Evolutionary conservation across 2,113 vertebrate species (phyloP).

Genomic region (Lucifuga dentata): DNA sequence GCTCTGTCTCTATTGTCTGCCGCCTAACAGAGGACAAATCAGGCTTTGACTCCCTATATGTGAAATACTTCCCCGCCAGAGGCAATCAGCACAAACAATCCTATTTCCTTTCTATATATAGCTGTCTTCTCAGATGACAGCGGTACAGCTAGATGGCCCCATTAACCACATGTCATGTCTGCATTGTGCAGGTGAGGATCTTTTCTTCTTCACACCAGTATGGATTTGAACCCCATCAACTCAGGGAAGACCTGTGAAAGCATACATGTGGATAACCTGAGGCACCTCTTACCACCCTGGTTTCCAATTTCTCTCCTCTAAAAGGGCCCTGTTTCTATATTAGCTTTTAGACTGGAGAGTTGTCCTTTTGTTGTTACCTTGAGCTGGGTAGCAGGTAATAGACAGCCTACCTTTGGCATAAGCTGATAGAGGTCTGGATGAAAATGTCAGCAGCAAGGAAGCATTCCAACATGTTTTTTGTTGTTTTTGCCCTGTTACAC

Average conservation of each 20-base stretch:
- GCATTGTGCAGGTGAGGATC: conserved; percentile 69
- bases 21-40: conserved; percentile 57
- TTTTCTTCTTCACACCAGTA: conserved; percentile 47
- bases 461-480: not conserved
- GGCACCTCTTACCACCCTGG: conserved; percentile 30
- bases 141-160: conserved; percentile 61
- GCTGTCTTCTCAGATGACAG: conserved; percentile 65
- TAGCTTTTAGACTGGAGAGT: conserved; percentile 8
- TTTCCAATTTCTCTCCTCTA: conserved; percentile 60
- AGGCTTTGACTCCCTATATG: conserved; percentile 45
- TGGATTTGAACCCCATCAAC: conserved; percentile 70
- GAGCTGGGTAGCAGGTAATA: conserved; percentile 32
- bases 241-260: conserved; percentile 63
- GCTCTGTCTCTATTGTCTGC: conserved; percentile 62
- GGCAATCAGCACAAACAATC: conserved; percentile 74
- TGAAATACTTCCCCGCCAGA: conserved; percentile 57
- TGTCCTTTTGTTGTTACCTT: conserved; percentile 33
- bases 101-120: conserved; percentile 69
- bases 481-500: not conserved
- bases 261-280: conserved; percentile 55
- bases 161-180: conserved; percentile 73
- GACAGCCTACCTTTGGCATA: conserved; percentile 32
- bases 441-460: conserved; percentile 5
- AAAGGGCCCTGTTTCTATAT: conserved; percentile 40
- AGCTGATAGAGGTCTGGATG: conserved; percentile 17